A percentile compares a stretch with the other conserved stretches of the same genome.
phyloP scores from a whole-genome alignment of 1,140 invertebrate species.

The Chionoecetes opilio region DNA sequence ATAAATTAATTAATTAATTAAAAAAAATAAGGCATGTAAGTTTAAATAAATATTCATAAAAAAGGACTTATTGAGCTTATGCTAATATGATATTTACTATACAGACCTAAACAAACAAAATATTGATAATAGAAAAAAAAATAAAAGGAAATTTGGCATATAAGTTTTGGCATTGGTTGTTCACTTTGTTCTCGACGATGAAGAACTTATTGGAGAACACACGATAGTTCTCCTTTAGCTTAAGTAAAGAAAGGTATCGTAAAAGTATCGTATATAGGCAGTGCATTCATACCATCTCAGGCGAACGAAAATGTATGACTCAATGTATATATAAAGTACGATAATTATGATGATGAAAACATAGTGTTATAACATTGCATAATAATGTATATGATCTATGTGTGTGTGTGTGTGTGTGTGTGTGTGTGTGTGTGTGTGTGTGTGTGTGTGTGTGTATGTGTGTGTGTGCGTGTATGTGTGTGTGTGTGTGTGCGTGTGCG shows the following conservation, averaged over 20 bases:
- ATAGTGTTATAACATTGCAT: background rate
- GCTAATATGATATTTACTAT: too few relatives aligned
- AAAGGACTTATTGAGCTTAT: too few relatives aligned
- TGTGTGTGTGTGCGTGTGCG: constrained; percentile 21
- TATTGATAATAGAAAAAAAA: too few relatives aligned
- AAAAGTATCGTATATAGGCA: too few relatives aligned
- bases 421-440: too few relatives aligned
- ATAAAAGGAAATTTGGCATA: background rate
- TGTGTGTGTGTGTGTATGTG: too few relatives aligned
- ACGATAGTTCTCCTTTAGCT: constrained; percentile 4
- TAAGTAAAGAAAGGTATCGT: background rate
- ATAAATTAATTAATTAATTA: too few relatives aligned
- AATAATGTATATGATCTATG: background rate
- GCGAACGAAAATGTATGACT: background rate
- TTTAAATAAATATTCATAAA: too few relatives aligned
- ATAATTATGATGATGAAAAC: constrained; percentile 22
- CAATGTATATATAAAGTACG: background rate
- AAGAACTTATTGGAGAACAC: background rate
- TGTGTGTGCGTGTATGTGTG: too few relatives aligned
- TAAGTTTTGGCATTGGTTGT: background rate
- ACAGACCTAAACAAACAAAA: too few relatives aligned
- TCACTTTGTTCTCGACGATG: background rate
- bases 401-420: too few relatives aligned
- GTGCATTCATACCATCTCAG: background rate
- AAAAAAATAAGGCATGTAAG: too few relatives aligned